A percentile compares a stretch with the other conserved stretches of the same genome.
phyloP scores from a whole-genome alignment of 2,888 invertebrate species.

The Pachliopta kotzebuea region DNA sequence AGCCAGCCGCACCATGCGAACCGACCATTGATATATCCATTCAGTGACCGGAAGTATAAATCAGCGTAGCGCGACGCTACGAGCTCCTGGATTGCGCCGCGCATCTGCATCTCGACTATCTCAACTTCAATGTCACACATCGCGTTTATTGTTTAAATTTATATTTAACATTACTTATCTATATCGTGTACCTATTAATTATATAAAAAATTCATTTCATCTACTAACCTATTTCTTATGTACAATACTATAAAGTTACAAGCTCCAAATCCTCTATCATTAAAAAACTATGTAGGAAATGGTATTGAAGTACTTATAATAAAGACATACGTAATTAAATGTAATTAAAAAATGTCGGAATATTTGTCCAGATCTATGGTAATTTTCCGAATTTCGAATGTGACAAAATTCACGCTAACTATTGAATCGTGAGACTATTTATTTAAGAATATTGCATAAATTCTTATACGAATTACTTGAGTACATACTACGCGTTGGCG shows the following conservation, averaged over 20 bases:
- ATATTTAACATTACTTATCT: neutral
- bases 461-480: neutral
- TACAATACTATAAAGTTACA: too few relatives aligned
- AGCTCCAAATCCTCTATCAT: too few relatives aligned
- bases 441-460: conserved; percentile 10
- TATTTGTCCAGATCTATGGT: too few relatives aligned
- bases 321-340: too few relatives aligned
- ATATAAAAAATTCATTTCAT: too few relatives aligned
- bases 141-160: neutral
- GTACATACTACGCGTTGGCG: conserved; percentile 5
- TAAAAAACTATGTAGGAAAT: too few relatives aligned
- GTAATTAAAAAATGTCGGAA: too few relatives aligned
- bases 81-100: conserved; percentile 44
- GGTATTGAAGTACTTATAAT: too few relatives aligned
- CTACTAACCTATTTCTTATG: too few relatives aligned
- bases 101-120: conserved; percentile 28
- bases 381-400: neutral
- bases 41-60: conserved; percentile 73
- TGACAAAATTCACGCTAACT: neutral
- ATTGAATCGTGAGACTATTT: neutral
- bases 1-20: conserved; percentile 55
- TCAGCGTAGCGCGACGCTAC: conserved; percentile 58
- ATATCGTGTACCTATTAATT: too few relatives aligned
- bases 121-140: conserved; percentile 6
- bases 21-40: conserved; percentile 69